Evolutionary conservation across 2,113 vertebrate genomes (phyloP), one percentile per base, ranked within the genome.

Genomic region (Noturus placidus): DNA sequence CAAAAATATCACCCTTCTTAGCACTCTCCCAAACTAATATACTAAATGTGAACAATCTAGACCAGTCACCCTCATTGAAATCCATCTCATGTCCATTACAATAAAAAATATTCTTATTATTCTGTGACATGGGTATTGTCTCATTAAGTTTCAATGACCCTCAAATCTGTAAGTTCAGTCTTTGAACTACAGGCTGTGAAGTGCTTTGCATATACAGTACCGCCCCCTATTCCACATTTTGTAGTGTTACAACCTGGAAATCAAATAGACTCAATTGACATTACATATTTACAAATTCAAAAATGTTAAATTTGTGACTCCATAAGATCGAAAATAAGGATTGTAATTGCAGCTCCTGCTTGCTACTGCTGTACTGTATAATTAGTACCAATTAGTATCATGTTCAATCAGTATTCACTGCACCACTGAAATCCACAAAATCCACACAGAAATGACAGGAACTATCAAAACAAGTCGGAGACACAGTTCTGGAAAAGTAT

Each of bases 31-130:
- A 81, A 56, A 81, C n/a, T 56, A 78, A 78, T 78, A 56, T 79
- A 56, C 79, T 10, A 76, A 88, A 84, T 79, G 15, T 57, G 87
- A 88, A 88, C 72, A 78, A 76, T 74, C 76, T 76, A 50, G 61
- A 67, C 82, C 83, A 67, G 63, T 79, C 82, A 78, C 22, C 59
- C 33, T 8, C 42, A 59, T 57, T 67, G 30, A 84, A 50, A 79
- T 88, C 30, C 56, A 83, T 77, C 63, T 82, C 50, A 0, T 72
- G 61, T 65, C n/a, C 56, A 86, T 77, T 77, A 61, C 13, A 86
- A 77, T 54, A 19, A 61, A 85, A 74, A 69, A 27, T 22, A 42
- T 46, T 42, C 19, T 27, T 57, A 33, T 42, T 59, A 76, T 74
- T 85, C 35, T n/a, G 38, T 63, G 56, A 63, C 35, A 46, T 63